phyloP scores from a whole-genome alignment of 2,113 vertebrate genomes.

The Oplegnathus fasciatus region DNA sequence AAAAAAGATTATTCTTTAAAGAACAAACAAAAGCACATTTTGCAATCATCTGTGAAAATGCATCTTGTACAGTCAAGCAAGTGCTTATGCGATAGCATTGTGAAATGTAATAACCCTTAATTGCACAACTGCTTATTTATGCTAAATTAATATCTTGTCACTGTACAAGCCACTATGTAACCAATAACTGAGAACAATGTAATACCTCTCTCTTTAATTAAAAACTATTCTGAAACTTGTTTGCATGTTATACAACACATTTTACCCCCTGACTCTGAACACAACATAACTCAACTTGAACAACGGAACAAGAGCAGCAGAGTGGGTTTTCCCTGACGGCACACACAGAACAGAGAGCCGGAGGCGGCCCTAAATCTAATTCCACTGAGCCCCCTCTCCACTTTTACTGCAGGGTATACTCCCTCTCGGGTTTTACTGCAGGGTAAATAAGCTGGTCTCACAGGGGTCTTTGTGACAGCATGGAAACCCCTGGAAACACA shows the following conservation, averaged over 20 bases:
- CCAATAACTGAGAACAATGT: constrained; percentile 76
- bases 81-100: constrained; percentile 74
- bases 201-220: constrained; percentile 83
- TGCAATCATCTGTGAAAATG: constrained; percentile 75
- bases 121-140: constrained; percentile 78
- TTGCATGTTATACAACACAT: constrained; percentile 43
- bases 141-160: constrained; percentile 73
- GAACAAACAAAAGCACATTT: constrained; percentile 69
- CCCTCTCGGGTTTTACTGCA: constrained; percentile 85
- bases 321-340: constrained; percentile 70
- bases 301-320: constrained; percentile 55
- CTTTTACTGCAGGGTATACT: constrained; percentile 80
- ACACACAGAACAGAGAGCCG: constrained; percentile 70
- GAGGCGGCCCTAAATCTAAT: constrained; percentile 78
- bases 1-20: constrained; percentile 30
- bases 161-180: constrained; percentile 79
- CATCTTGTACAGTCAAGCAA: constrained; percentile 76
- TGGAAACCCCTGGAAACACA: constrained; percentile 80
- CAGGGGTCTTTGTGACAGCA: constrained; percentile 82
- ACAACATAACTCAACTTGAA: constrained; percentile 66
- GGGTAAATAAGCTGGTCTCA: constrained; percentile 84
- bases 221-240: constrained; percentile 76
- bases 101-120: constrained; percentile 76
- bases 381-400: constrained; percentile 70
- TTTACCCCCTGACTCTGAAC: constrained; percentile 30